phyloP scores from a whole-genome alignment of 2,113 vertebrate species.

The Carassius gibelio region DNA sequence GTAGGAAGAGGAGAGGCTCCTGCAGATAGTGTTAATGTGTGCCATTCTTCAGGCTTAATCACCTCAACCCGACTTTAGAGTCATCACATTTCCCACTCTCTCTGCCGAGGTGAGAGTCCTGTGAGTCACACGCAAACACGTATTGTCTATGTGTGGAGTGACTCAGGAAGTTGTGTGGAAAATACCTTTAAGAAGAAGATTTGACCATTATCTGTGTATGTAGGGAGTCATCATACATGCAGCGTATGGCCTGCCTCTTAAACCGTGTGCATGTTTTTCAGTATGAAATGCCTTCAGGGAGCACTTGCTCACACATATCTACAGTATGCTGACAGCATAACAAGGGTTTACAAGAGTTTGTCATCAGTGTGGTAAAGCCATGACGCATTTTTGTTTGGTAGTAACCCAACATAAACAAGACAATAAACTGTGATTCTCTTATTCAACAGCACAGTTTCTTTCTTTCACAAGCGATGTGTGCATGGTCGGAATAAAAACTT shows the following conservation, averaged over 20 bases:
- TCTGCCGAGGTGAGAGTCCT: conserved; percentile 16
- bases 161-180: neutral
- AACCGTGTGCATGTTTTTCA: neutral
- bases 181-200: neutral
- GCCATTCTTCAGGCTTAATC: conserved; percentile 8
- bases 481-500: too few species aligned
- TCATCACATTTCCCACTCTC: conserved; percentile 23
- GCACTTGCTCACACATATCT: conserved; percentile 9
- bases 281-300: conserved; percentile 29
- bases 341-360: conserved; percentile 25
- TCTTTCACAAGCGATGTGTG: neutral
- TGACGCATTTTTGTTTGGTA: conserved; percentile 32
- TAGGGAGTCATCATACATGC: neutral
- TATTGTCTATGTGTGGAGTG: conserved; percentile 12
- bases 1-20: neutral
- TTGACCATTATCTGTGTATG: neutral
- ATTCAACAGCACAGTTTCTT: neutral
- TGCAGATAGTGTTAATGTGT: neutral
- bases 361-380: conserved; percentile 12
- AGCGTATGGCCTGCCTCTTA: neutral
- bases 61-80: neutral
- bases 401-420: conserved; percentile 25
- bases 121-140: conserved; percentile 23
- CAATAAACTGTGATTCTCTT: neutral
- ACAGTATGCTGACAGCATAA: conserved; percentile 4